Evolutionary conservation across 2,888 invertebrate genomes (phyloP), one percentile per base, ranked within the genome.

Genomic region (Odiellus spinosus): DNA sequence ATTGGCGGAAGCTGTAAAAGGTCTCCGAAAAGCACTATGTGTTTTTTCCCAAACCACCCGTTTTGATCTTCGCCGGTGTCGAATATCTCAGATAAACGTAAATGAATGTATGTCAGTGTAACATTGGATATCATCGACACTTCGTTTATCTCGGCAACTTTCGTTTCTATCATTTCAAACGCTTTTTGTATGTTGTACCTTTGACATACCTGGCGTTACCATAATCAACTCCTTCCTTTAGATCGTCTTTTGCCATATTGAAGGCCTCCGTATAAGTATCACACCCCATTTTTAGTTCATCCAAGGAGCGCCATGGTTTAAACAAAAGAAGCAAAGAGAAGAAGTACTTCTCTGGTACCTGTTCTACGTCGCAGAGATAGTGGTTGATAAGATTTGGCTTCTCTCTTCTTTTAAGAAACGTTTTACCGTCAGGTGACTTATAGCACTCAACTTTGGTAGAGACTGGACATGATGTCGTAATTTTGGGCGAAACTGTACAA

Each of bases 1-100:
- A 46, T 35, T 8, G 46, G 48, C 2, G 44, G 48, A 11, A 44
- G 44, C 19, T 48, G 48, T 14, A 48, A 19, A 11, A 48, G 32
- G 21, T 40, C 44, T 6, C 44, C 48, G 14, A 44, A 40, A 3
- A 44, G 14, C 11, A 48, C n/a, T 10, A 48, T 40, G 20, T 48
- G 11, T 18, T 26, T 40, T 40, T 19, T 33, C 19, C 48, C 48
- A 20, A 48, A 48, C 48, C 44, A 48, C 4, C 40, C 44, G 21
- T 48, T 33, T 33, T 48, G 44, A 15, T 18, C 44, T 19, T 40
- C 40, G 6, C 2, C 15, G 3, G 48, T 44, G 11, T 44, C 40
- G 35, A 34, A 44, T n/a, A 48, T 48, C 34, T 48, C 44, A 2
- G 44, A 19, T 10, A 48, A 35, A n/a, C 48, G 12, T 12, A 44